Evolutionary conservation across 1,140 invertebrate species (phyloP), one percentile per base, ranked within the genome.

Genomic region (Cylas formicarius): DNA sequence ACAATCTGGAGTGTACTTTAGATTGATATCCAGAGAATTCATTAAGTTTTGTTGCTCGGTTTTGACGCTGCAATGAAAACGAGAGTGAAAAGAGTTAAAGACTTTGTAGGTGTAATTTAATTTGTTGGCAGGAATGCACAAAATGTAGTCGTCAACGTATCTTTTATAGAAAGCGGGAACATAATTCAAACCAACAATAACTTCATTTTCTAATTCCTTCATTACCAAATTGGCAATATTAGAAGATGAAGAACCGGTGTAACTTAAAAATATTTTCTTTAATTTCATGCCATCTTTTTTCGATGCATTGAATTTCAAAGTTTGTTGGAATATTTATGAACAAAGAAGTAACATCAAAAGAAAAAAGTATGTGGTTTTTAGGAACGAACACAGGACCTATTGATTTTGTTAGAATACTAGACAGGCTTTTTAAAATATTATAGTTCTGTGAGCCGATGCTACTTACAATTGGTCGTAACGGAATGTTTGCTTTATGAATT

Each of bases 71-170:
- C 8, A 26, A 8, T 32, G 29, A 14, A 32, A 6, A 32, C 29
- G 29, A 32, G 29, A 18, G 29, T 32, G 29, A 11, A 32, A 32
- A 14, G 29, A 32, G 29, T 32, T 32, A 6, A 32, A 32, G 11
- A 18, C 29, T 6, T 32, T n/a, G 24, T 26, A n/a, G 24, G 24
- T n/a, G n/a, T 26, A n/a, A n/a, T 26, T n/a, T 26, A 26, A 26
- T 26, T 26, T n/a, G 24, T 26, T 26, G 24, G 24, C n/a, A 26
- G 24, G 24, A 26, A 26, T 26, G n/a, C 24, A 32, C 18, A 14
- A 32, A 32, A 7, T 18, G 29, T 18, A 32, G 13, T 32, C 29
- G 6, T 32, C 6, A 14, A 32, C 13, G 17, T 32, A 32, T 32
- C 29, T 32, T 32, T 7, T 32, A 11, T 32, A 14, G 17, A 32